Percentiles rank a stretch among this genome's conserved stretches.
Evolutionary conservation across 2,888 invertebrate genomes (phyloP).

Genomic region (Dynastes grantii): DNA sequence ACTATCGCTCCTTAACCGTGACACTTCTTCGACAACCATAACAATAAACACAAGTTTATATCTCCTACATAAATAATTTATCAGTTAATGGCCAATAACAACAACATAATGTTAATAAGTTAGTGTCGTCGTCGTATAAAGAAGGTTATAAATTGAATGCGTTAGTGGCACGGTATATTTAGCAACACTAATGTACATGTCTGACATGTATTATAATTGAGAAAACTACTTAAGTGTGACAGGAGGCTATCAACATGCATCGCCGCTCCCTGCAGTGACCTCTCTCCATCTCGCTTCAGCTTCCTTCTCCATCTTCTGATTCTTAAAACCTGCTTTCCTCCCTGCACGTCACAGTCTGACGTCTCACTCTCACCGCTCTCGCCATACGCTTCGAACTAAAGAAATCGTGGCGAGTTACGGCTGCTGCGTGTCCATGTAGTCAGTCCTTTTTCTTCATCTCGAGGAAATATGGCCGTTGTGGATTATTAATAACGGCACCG

Average conservation of each 20-base stretch:
- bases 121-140: constrained; percentile 62
- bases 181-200: constrained; percentile 68
- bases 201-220: constrained; percentile 69
- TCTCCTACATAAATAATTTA: constrained; percentile 67
- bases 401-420: constrained; percentile 5
- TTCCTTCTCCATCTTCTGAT: constrained; percentile 18
- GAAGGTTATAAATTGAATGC: constrained; percentile 66
- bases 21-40: constrained; percentile 67
- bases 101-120: constrained; percentile 67
- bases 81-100: constrained; percentile 68
- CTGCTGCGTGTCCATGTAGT: neutral
- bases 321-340: constrained; percentile 26
- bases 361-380: constrained; percentile 10
- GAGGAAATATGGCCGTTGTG: constrained; percentile 61
- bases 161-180: constrained; percentile 67
- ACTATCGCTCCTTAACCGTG: constrained; percentile 64
- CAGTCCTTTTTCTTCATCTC: neutral
- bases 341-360: neutral
- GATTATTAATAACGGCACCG: constrained; percentile 64
- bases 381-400: neutral
- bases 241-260: constrained; percentile 67
- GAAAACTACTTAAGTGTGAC: constrained; percentile 68
- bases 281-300: constrained; percentile 54
- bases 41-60: constrained; percentile 68
- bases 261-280: constrained; percentile 63